Conservation (phyloP, 2,888 invertebrate genomes). For the Chamaedrilus cognettii region DNA sequence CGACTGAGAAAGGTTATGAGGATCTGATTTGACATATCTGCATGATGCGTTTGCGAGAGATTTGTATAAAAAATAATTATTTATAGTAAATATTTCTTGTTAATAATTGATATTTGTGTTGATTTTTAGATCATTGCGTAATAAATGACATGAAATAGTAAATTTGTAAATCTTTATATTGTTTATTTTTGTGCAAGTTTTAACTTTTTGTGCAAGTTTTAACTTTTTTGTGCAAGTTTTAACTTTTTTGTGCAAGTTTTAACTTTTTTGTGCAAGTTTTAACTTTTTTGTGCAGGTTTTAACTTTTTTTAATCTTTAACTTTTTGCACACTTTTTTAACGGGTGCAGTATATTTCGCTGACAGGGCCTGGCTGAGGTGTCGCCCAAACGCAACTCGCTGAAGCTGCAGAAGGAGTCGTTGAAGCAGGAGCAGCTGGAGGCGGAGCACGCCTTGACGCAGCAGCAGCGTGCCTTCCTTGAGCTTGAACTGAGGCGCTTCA, state of each 20-base stretch:
- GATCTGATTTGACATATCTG: too few relatives aligned
- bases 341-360: background rate
- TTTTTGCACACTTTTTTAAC: background rate
- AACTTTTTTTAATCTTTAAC: background rate
- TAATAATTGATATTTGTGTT: background rate
- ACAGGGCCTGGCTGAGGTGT: conserved; percentile 11
- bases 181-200: too few relatives aligned
- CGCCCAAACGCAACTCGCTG: background rate
- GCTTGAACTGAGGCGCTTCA: conserved; percentile 28
- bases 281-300: too few relatives aligned
- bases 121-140: background rate
- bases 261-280: too few relatives aligned
- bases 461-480: conserved; percentile 24
- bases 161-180: too few relatives aligned
- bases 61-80: conserved; percentile 1
- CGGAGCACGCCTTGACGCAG: conserved; percentile 8
- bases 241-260: too few relatives aligned
- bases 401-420: conserved; percentile 82
- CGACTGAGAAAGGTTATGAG: conserved; percentile 69
- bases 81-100: background rate
- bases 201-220: too few relatives aligned
- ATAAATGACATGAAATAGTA: too few relatives aligned
- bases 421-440: conserved; percentile 81
- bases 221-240: too few relatives aligned
- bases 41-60: background rate